Evolutionary conservation across 2,888 invertebrate species (phyloP), one percentile per base, ranked within the genome.

Genomic region (Metellina segmentata): DNA sequence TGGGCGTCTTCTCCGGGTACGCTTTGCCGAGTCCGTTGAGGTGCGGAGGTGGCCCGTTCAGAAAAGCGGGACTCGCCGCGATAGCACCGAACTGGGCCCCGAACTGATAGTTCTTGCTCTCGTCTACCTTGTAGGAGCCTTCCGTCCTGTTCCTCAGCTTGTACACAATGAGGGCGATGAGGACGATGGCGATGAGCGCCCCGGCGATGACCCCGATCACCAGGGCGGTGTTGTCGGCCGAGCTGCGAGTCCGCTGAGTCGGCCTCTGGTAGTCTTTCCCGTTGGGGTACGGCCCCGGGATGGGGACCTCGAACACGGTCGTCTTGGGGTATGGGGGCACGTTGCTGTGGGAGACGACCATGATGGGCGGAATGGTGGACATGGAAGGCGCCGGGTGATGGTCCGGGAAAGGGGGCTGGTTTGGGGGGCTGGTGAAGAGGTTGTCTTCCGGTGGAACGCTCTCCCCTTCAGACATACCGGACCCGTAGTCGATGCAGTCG

Each of bases 191-290:
- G 94, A 99, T 98, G 93, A 98, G 96, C 71, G 98, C 97, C 79
- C 98, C 98, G 5, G 98, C 98, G 92, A 98, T 98, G 93, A 98
- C 98, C 93, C 97, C 97, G 90, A 98, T 97, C 0, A 91, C 90
- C 69, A 92, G 81, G 16, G 93, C 93, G 61, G 90, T 93, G 81
- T 89, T 93, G 86, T 87, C 93, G 34, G 92, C 93, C 51, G 82
- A 93, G 92, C 75, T 93, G 70, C 88, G 61, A 72, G 83, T 83
- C 34, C 88, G 89, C 34, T 89, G 89, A 9, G 87, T 91, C 1
- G 93, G 93, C 8, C 90, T 52, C 70, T 92, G 91, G 34, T 86
- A 77, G 48, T 91, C 91, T n/a, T 90, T 82, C 6, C 78, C 83
- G 20, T 78, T 71, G 13, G 53, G 61, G 53, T 8, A n/a, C 13